Conservation (phyloP, 2,888 invertebrate species). For the Litoditis marina region DNA sequence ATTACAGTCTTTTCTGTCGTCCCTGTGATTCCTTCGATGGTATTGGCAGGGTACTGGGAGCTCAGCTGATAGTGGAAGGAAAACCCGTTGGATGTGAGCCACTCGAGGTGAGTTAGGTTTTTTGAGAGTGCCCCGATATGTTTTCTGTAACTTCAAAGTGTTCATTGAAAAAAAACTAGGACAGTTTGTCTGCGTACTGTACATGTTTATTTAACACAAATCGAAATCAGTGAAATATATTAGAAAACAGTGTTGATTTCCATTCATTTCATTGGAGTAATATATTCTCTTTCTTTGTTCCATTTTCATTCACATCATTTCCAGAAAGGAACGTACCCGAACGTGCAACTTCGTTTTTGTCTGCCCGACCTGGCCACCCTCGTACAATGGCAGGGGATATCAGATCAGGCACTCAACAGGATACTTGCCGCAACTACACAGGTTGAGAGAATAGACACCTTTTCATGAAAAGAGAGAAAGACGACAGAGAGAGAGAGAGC, state of each 20-base stretch:
- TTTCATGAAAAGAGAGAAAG: no score
- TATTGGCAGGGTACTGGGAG: conserved; percentile 33
- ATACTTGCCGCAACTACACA: conserved; percentile 38
- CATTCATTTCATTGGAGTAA: no score
- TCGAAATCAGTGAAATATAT: no score
- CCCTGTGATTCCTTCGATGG: conserved; percentile 39
- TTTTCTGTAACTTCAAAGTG: no score
- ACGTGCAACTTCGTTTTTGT: conserved; percentile 56
- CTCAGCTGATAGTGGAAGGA: conserved; percentile 41
- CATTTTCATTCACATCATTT: no score
- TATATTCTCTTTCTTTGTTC: no score
- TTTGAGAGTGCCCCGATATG: no score
- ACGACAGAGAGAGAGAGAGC: no score
- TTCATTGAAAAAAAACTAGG: neutral
- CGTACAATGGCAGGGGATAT: conserved; percentile 42
- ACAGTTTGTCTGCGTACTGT: neutral
- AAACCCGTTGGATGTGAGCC: conserved; percentile 43
- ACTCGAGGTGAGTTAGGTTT: no score
- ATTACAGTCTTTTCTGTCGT: conserved; percentile 42
- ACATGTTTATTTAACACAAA: no score
- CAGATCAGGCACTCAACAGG: conserved; percentile 36
- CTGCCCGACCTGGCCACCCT: conserved; percentile 51
- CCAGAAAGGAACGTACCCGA: conserved; percentile 54
- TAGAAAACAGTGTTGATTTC: no score
- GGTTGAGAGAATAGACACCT: conserved; percentile 4